Evolutionary conservation across 2,113 vertebrate species (phyloP).

Genomic region (Osmerus mordax): DNA sequence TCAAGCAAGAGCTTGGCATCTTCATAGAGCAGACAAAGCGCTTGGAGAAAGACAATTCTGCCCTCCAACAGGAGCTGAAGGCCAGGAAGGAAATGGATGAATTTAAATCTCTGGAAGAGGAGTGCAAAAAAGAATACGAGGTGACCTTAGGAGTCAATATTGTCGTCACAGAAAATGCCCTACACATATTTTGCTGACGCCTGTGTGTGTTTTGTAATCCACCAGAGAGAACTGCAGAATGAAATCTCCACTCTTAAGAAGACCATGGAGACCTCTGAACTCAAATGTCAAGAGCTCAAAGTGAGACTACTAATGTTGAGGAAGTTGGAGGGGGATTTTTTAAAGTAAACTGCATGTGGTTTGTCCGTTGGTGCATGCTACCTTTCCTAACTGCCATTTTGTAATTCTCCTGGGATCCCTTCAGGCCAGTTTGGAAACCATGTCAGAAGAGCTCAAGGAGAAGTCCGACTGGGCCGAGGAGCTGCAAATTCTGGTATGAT

Average conservation of each 20-base stretch:
- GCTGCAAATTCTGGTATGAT: constrained; percentile 70
- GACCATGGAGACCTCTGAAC: constrained; percentile 70
- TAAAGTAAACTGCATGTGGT: not conserved
- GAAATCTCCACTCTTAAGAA: constrained; percentile 79
- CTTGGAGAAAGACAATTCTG: not conserved
- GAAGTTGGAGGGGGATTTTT: not conserved
- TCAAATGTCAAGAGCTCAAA: constrained; percentile 77
- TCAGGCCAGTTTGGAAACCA: constrained; percentile 73
- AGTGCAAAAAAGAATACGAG: not conserved
- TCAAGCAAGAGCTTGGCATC: constrained; percentile 16
- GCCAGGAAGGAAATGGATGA: not conserved
- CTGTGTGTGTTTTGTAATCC: constrained; percentile 54
- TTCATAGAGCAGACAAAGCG: not conserved
- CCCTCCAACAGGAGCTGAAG: not conserved
- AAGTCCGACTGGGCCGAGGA: constrained; percentile 72
- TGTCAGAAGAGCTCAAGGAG: constrained; percentile 71
- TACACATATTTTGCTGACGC: not conserved
- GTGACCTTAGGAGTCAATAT: not conserved
- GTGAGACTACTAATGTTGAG: constrained; percentile 59
- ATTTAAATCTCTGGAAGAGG: not conserved
- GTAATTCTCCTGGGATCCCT: not conserved
- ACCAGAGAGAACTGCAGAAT: constrained; percentile 79
- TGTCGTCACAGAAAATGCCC: not conserved
- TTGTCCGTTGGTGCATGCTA: not conserved
- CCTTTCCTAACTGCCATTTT: not conserved